phyloP scores from a whole-genome alignment of 2,888 invertebrate genomes.

The Sceliomorpha sp. region DNA sequence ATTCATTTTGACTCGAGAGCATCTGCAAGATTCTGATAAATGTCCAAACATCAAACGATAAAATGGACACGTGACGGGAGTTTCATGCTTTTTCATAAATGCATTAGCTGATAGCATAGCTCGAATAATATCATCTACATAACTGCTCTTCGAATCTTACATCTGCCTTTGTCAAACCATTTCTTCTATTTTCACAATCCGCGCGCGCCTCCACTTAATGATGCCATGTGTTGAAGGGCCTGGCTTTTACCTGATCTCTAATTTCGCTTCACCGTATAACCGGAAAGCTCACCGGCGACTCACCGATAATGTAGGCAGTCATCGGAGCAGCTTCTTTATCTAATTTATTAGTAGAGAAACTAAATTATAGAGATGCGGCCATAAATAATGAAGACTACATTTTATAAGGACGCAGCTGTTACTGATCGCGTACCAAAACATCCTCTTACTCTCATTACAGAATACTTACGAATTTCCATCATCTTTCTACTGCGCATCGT shows the following conservation, averaged over 20 bases:
- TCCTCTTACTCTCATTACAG: no score
- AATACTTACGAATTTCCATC: no score
- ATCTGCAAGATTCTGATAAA: background rate
- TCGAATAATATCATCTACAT: slow-evolving; percentile 10
- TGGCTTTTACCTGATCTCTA: slow-evolving; percentile 24
- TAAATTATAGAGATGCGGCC: background rate
- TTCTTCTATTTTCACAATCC: slow-evolving; percentile 7
- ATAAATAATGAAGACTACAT: no score
- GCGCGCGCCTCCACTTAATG: slow-evolving; percentile 52
- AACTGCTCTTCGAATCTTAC: slow-evolving; percentile 18
- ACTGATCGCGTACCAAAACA: no score
- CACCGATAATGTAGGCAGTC: slow-evolving; percentile 1
- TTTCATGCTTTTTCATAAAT: slow-evolving; percentile 5
- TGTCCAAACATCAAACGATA: slow-evolving; percentile 7
- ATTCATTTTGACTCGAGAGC: background rate
- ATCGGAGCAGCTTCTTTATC: background rate
- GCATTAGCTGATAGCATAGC: slow-evolving; percentile 6
- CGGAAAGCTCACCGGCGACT: background rate
- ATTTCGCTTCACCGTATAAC: background rate
- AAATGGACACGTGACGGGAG: slow-evolving; percentile 38
- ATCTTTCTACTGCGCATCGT: no score
- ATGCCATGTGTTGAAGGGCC: slow-evolving; percentile 62
- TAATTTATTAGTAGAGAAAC: slow-evolving; percentile 1
- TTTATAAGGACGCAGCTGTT: no score
- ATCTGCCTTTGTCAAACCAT: slow-evolving; percentile 12